Conservation (phyloP, 2,888 invertebrate genomes). For the Elysia crispata region DNA sequence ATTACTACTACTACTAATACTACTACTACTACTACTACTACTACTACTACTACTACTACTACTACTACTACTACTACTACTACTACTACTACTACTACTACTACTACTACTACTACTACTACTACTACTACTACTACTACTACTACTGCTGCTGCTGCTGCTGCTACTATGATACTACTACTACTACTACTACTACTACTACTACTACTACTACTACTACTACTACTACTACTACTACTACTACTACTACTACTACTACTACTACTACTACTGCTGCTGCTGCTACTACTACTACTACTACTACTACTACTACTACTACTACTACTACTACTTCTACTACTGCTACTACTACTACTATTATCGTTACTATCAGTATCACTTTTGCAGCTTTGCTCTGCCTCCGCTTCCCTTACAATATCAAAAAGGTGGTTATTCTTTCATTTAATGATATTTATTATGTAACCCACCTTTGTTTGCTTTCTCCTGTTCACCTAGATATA, state of each 20-base stretch:
- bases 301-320: background rate
- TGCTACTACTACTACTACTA: background rate
- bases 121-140: conserved; percentile 9
- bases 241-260: background rate
- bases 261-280: background rate
- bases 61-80: conserved; percentile 4
- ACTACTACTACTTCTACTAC: background rate
- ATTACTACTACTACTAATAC: too few relatives aligned
- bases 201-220: too few relatives aligned
- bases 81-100: conserved; percentile 9
- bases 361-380: too few relatives aligned
- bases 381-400: too few relatives aligned
- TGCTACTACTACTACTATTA: too few relatives aligned
- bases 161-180: too few relatives aligned
- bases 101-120: conserved; percentile 4
- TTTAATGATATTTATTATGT: too few relatives aligned
- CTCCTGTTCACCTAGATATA: too few relatives aligned
- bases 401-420: too few relatives aligned
- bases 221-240: background rate
- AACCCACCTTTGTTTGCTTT: too few relatives aligned
- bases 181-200: conserved; percentile 9
- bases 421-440: too few relatives aligned
- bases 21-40: too few relatives aligned
- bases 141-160: background rate
- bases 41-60: conserved; percentile 9